Evolutionary conservation across 1,140 invertebrate species (phyloP), one percentile per base, ranked within the genome.

Genomic region (Heterodera carotae): DNA sequence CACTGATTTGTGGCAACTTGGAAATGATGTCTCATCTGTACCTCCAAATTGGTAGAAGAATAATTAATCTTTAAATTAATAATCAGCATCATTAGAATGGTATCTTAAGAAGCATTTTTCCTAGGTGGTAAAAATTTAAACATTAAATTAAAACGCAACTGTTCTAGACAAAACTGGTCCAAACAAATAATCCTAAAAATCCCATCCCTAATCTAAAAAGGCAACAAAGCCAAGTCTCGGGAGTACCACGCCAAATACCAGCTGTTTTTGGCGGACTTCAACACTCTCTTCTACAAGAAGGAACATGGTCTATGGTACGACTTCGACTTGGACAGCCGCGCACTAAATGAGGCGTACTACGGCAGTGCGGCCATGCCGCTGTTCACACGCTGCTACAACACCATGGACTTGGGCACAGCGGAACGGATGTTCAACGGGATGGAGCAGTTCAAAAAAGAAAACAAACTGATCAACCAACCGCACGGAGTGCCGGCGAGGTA

Each of bases 291-390:
- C 33, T 56, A 71, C 43, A 56, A 56, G 5, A 56, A 56, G 12
- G 34, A 53, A 64, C 29, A 71, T 6, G 36, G 36, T 25, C 18
- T 71, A 22, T 71, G 69, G 69, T 71, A 71, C 36, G 69, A 71
- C 69, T 71, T 18, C 60, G 29, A 71, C 33, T 64, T 71, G 29
- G 34, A 66, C 6, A 34, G 33, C 62, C 15, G 33, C 25, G 27
- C 29, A 39, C 31, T 34, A 12, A 56, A 74, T n/a, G 59, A 74
- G 33, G 60, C 25, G 36, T 76, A 29, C 36, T 76, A 76, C 62
- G 31, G 53, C 10, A 18, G 29, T 53, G 66, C 48, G 25, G 75
- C 75, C n/a, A n/a, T 68, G 53, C 27, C 75, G 43, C 60, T 82
- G 70, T 59, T 76, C 64, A 62, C 69, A 15, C 48, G 48, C 18